Conservation (phyloP, 2,113 vertebrate genomes). For the Clarias gariepinus region DNA sequence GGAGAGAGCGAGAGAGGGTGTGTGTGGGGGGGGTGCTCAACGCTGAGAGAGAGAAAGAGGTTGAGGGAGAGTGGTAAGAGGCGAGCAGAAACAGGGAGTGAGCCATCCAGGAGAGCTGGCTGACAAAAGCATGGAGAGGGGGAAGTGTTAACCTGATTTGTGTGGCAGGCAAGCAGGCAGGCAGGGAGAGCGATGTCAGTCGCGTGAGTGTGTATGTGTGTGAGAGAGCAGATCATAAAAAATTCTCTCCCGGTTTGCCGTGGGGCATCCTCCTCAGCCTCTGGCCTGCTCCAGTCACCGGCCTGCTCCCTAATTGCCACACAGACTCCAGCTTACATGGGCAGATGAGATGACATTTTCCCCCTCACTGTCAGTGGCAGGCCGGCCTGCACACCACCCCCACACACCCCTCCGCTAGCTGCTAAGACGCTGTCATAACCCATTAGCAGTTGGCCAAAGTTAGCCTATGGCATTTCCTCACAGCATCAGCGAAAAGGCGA, state of each 20-base stretch:
- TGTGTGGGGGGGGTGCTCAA: neutral
- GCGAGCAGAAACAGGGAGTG: slow-evolving; percentile 32
- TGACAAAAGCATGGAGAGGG: slow-evolving; percentile 59
- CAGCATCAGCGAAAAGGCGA: slow-evolving; percentile 86
- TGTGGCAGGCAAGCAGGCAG: slow-evolving; percentile 51
- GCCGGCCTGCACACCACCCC: slow-evolving; percentile 32
- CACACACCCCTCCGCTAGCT: slow-evolving; percentile 83
- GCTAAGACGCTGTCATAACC: slow-evolving; percentile 96
- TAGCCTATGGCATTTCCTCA: slow-evolving; percentile 93
- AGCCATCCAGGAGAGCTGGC: slow-evolving; percentile 61
- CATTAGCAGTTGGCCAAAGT: slow-evolving; percentile 91
- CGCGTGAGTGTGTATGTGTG: slow-evolving; percentile 52
- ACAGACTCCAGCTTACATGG: slow-evolving; percentile 83
- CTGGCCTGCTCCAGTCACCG: slow-evolving; percentile 91
- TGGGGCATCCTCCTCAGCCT: slow-evolving; percentile 90
- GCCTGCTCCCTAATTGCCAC: slow-evolving; percentile 97
- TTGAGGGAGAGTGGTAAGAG: slow-evolving; percentile 40
- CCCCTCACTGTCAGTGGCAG: slow-evolving; percentile 45
- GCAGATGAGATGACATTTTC: slow-evolving; percentile 91
- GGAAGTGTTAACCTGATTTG: slow-evolving; percentile 66
- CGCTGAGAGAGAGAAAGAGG: slow-evolving; percentile 24
- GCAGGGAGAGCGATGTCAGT: slow-evolving; percentile 57
- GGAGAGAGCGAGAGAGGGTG: slow-evolving; percentile 28
- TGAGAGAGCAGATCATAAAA: slow-evolving; percentile 65
- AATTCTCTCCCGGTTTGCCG: slow-evolving; percentile 84